These are phyloP conservation scores for Sebastes iracundus DNA, from an alignment of 2,797 vertebrate species.

Conservation along the genomic window DNA sequence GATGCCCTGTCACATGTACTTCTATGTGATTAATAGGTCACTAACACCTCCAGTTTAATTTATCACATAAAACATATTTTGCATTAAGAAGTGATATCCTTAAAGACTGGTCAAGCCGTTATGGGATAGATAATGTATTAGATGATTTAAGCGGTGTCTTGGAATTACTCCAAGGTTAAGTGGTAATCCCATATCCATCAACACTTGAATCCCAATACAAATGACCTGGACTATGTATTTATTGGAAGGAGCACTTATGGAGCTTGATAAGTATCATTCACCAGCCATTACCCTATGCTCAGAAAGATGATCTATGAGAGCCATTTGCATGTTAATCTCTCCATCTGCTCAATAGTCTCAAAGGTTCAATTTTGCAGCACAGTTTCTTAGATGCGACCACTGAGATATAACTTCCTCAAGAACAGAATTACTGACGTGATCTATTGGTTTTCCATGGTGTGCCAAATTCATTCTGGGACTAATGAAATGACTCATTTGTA, in stretches of 20 bases:
- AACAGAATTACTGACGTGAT: constrained; percentile 74
- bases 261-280: constrained; percentile 83
- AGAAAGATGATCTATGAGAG: constrained; percentile 75
- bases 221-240: constrained; percentile 77
- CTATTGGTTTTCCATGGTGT: constrained; percentile 76
- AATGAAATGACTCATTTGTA: constrained; percentile 78
- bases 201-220: constrained; percentile 75
- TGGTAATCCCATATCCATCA: constrained; percentile 84
- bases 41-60: constrained; percentile 70
- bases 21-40: constrained; percentile 67
- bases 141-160: constrained; percentile 74
- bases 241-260: constrained; percentile 84
- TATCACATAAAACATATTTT: constrained; percentile 79
- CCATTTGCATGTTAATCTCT: constrained; percentile 78
- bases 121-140: constrained; percentile 74
- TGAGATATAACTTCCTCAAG: constrained; percentile 65
- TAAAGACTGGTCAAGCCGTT: constrained; percentile 78
- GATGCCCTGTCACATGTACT: constrained; percentile 47
- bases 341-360: constrained; percentile 69
- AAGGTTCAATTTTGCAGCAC: constrained; percentile 69
- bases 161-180: constrained; percentile 86
- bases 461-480: constrained; percentile 78
- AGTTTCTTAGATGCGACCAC: constrained; percentile 64
- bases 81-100: constrained; percentile 76
- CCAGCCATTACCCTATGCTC: constrained; percentile 79